Evolutionary conservation across 1,140 invertebrate species (phyloP).

Genomic region (Eriocheir sinensis): DNA sequence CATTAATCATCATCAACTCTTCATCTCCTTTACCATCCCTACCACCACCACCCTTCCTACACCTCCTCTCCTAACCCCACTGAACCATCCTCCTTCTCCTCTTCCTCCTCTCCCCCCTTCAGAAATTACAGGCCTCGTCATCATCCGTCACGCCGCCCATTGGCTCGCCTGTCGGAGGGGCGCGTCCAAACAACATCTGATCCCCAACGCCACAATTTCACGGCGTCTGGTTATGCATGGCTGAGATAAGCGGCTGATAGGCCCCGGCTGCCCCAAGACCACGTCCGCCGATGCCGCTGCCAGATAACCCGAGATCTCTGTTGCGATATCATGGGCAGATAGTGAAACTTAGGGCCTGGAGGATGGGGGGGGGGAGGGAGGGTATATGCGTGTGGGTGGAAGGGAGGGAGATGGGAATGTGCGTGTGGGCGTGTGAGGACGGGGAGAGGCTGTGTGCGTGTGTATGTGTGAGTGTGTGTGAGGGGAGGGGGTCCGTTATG

Average conservation of each 20-base stretch:
- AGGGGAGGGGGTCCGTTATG: no score
- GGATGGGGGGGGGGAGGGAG: no score
- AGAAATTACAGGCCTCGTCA: not conserved
- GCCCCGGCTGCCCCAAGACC: not conserved
- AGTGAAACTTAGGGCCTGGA: no score
- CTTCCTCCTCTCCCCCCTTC: no score
- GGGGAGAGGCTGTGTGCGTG: no score
- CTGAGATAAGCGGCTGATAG: not conserved
- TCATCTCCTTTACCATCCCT: not conserved
- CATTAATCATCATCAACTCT: not conserved
- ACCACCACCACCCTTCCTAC: not conserved
- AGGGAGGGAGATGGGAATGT: no score
- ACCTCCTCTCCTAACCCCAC: not conserved
- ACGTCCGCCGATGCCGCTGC: not conserved
- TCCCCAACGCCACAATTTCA: not conserved
- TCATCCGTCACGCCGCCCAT: not conserved
- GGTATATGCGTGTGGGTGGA: no score
- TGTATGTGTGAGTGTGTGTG: no score
- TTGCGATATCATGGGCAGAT: not conserved
- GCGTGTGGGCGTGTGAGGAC: no score
- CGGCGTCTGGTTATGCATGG: not conserved
- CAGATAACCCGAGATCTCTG: not conserved
- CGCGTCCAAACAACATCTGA: constrained; percentile 12
- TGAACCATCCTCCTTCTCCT: no score
- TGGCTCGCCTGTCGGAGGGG: not conserved